These are phyloP conservation scores for Acromyrmex charruanus DNA, from an alignment of 1,140 invertebrate species.

Conservation along the genomic window DNA sequence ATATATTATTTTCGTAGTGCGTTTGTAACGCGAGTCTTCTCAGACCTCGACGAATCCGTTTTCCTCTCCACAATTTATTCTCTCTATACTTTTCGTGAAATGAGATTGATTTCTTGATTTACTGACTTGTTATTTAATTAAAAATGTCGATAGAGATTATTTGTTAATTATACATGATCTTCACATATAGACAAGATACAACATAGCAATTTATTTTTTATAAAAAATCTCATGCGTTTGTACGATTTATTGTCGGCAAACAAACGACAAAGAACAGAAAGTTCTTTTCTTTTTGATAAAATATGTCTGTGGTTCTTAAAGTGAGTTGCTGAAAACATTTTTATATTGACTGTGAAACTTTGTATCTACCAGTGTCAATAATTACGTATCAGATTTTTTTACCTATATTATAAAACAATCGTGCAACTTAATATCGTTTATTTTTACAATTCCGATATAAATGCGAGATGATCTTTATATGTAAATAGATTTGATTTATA, in stretches of 20 bases:
- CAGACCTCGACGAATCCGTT: not conserved
- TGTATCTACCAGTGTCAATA: conserved; percentile 60
- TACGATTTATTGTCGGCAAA: not conserved
- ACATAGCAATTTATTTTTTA: conserved; percentile 17
- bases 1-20: conserved; percentile 32
- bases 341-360: conserved; percentile 18
- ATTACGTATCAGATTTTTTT: conserved; percentile 53
- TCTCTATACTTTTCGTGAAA: not conserved
- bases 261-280: conserved; percentile 5
- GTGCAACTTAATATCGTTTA: conserved; percentile 28
- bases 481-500: conserved; percentile 23
- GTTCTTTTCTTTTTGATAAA: conserved; percentile 27
- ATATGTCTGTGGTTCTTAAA: not conserved
- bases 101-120: not conserved
- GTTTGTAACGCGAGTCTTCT: conserved; percentile 30
- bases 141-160: conserved; percentile 14
- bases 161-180: conserved; percentile 19
- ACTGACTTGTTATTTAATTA: conserved; percentile 3
- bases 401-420: conserved; percentile 22
- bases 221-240: conserved; percentile 12
- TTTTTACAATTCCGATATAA: conserved; percentile 25
- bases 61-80: not conserved
- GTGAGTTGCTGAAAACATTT: not conserved
- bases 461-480: not conserved
- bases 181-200: not conserved